Evolutionary conservation across 2,113 vertebrate species (phyloP), one percentile per base, ranked within the genome.

Genomic region (Erythrocercus mccallii): DNA sequence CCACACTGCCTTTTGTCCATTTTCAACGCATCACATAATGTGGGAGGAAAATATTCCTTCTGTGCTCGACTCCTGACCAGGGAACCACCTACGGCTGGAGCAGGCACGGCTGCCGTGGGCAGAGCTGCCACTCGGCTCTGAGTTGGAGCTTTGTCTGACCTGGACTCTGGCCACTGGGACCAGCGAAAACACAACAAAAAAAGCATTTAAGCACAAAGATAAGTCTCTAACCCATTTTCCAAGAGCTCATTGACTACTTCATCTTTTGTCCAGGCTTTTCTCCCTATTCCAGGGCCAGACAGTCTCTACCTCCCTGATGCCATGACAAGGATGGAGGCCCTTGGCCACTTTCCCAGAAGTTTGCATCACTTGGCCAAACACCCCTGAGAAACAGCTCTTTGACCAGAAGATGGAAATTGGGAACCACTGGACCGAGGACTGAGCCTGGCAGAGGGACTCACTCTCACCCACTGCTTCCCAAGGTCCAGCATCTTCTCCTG

Each of bases 111-210:
- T 64, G 86, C 72, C 0, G 28, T 21, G 64, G 62, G 86, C 86
- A 80, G 66, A 57, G 31, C 0, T 0, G 66, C 30, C 78, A 42
- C 70, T 16, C 1, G 0, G 56, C 66, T 30, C 1, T 15, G 48
- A 92, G 45, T 2, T 22, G 54, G 38, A 73, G 60, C 73, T 77
- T 27, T 81, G 56, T 57, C 33, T 6, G 33, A 51, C 21, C 31
- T 0, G 5, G 70, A 38, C 66, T 56, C 38, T 12, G 11, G 57
- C 82, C 77, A 60, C 76, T 2, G 5, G 10, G 24, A 76, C 66
- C 47, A 76, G 40, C 2, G 2, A 64, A 94, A 81, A 70, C n/a
- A 81, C 38, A 73, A 40, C 23, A 38, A 13, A 31, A 50, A 70
- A 56, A 35, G 9, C 64, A 57, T 9, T 21, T 47, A 54, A 91